These are phyloP conservation scores for Macroglossus sobrinus DNA, from an alignment of 2,113 vertebrate species.

Conservation along the genomic window DNA sequence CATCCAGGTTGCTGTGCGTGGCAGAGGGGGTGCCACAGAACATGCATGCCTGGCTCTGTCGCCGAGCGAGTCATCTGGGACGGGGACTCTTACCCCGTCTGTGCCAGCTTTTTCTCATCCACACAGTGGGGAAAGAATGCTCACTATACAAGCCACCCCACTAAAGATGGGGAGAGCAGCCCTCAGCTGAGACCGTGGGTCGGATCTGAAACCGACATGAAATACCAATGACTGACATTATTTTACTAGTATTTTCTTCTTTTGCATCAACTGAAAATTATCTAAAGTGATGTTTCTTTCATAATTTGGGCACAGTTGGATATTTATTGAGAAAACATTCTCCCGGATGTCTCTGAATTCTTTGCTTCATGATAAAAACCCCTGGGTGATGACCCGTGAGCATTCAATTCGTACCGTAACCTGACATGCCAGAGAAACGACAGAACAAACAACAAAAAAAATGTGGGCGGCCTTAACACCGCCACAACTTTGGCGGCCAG, in stretches of 20 bases:
- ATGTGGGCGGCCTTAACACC: rapidly evolving
- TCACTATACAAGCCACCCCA: background rate
- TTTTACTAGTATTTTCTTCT: background rate
- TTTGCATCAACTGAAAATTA: background rate
- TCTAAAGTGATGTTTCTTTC: background rate
- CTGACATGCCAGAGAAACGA: background rate
- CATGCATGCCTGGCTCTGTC: rapidly evolving
- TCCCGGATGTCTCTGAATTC: background rate
- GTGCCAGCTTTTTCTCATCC: background rate
- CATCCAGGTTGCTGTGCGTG: too few relatives aligned
- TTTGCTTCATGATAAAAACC: background rate
- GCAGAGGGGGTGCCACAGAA: too few relatives aligned
- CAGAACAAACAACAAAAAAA: background rate
- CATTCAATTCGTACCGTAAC: background rate
- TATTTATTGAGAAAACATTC: background rate
- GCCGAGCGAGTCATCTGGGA: rapidly evolving
- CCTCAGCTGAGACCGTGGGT: background rate
- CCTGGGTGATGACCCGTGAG: background rate
- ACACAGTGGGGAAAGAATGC: rapidly evolving
- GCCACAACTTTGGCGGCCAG: background rate
- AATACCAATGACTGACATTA: background rate
- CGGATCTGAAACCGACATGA: background rate
- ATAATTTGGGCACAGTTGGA: background rate
- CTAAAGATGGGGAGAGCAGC: rapidly evolving
- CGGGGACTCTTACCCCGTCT: background rate